phyloP scores from a whole-genome alignment of 2,113 vertebrate genomes.

The Saguinus midas region DNA sequence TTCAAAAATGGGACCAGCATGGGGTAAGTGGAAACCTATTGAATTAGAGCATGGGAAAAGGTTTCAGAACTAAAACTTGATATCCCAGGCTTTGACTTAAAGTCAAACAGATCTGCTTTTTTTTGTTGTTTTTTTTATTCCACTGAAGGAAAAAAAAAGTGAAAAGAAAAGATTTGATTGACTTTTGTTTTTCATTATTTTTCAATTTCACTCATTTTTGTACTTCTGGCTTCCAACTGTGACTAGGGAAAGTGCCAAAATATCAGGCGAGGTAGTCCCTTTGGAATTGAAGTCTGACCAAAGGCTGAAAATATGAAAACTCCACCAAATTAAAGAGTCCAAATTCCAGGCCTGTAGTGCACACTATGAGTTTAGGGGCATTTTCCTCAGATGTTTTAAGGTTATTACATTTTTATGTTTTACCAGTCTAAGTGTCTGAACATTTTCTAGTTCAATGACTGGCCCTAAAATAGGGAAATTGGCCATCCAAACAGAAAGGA shows the following conservation, averaged over 20 bases:
- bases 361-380: conserved; percentile 25
- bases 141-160: background rate
- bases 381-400: conserved; percentile 33
- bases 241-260: conserved; percentile 65
- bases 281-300: conserved; percentile 56
- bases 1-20: background rate
- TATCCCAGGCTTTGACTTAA: conserved; percentile 3
- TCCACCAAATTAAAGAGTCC: conserved; percentile 52
- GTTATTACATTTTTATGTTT: conserved; percentile 46
- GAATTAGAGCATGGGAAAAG: conserved; percentile 19
- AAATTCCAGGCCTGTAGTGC: conserved; percentile 23
- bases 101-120: conserved; percentile 9
- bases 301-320: conserved; percentile 64
- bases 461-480: conserved; percentile 22
- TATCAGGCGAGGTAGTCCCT: conserved; percentile 52
- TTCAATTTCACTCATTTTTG: conserved; percentile 67
- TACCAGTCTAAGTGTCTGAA: conserved; percentile 26
- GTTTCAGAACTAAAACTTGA: conserved; percentile 33
- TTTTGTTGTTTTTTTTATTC: background rate
- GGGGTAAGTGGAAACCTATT: background rate
- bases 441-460: conserved; percentile 46
- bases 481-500: background rate
- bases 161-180: conserved; percentile 18
- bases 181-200: conserved; percentile 77
- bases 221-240: conserved; percentile 65